These are phyloP conservation scores for Oscheius sp. DNA, from an alignment of 2,888 invertebrate species.

Conservation along the genomic window DNA sequence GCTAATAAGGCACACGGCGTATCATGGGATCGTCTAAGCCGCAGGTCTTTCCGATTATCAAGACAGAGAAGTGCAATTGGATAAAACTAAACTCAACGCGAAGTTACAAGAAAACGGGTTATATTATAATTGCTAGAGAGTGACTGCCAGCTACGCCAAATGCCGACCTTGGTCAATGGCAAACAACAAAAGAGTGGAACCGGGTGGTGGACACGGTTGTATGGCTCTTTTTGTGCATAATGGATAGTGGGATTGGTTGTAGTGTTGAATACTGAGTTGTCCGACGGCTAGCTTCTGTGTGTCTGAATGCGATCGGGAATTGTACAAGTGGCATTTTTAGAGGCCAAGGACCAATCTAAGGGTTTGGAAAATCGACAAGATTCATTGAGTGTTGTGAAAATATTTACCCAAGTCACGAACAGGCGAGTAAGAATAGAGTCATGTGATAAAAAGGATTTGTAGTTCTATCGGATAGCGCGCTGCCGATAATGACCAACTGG, in stretches of 20 bases:
- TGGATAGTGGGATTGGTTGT: too few species aligned
- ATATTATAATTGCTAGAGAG: not conserved
- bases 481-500: too few species aligned
- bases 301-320: not conserved
- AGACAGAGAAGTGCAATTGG: too few species aligned
- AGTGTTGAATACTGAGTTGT: too few species aligned
- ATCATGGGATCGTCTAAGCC: too few species aligned
- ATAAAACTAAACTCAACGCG: too few species aligned
- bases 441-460: not conserved
- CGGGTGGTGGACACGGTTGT: not conserved
- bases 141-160: not conserved
- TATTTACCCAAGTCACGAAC: constrained; percentile 25
- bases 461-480: too few species aligned
- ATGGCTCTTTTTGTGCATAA: not conserved
- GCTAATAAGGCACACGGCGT: too few species aligned
- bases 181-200: not conserved
- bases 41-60: too few species aligned
- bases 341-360: not conserved
- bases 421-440: not conserved
- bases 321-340: not conserved
- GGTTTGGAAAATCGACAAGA: not conserved
- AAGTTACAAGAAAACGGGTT: not conserved
- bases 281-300: not conserved
- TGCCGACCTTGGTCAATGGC: not conserved
- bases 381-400: constrained; percentile 11